Percentiles rank a stretch among this genome's conserved stretches.
These are phyloP conservation scores for Drosophila subsilvestris DNA, from an alignment of 2,888 invertebrate genomes.

Conservation along the genomic window DNA sequence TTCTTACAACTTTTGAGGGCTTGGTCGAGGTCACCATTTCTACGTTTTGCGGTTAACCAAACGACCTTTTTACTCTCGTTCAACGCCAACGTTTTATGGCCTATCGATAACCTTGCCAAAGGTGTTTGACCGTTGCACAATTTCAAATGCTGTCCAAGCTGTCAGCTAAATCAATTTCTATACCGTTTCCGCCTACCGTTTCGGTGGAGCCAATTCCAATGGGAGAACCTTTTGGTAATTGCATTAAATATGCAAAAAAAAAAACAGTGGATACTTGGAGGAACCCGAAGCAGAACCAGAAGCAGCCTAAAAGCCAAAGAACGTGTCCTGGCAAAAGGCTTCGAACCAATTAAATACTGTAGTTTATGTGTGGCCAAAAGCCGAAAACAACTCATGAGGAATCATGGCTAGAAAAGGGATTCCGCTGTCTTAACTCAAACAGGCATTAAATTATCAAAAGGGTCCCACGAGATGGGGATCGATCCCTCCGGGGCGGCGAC, in stretches of 20 bases:
- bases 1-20: neutral
- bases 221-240: conserved; percentile 76
- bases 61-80: conserved; percentile 6
- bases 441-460: conserved; percentile 74
- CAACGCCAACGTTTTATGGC: conserved; percentile 25
- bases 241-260: conserved; percentile 77
- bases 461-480: conserved; percentile 29
- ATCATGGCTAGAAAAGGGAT: conserved; percentile 49
- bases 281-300: conserved; percentile 24
- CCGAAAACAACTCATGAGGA: conserved; percentile 47
- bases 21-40: neutral
- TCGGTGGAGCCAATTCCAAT: conserved; percentile 46
- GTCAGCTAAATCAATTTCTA: conserved; percentile 68
- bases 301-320: conserved; percentile 47
- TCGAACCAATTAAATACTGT: conserved; percentile 71
- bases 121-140: conserved; percentile 29
- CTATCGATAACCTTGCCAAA: conserved; percentile 34
- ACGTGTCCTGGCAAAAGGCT: conserved; percentile 60
- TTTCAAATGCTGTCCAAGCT: conserved; percentile 29
- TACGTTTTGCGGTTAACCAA: neutral
- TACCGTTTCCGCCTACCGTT: conserved; percentile 9
- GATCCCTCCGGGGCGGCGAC: conserved; percentile 13
- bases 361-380: conserved; percentile 62
- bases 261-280: conserved; percentile 12
- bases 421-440: conserved; percentile 64